Base-by-base conservation (phyloP, 2,888 invertebrate species). In the Meandrusa payeni region DNA sequence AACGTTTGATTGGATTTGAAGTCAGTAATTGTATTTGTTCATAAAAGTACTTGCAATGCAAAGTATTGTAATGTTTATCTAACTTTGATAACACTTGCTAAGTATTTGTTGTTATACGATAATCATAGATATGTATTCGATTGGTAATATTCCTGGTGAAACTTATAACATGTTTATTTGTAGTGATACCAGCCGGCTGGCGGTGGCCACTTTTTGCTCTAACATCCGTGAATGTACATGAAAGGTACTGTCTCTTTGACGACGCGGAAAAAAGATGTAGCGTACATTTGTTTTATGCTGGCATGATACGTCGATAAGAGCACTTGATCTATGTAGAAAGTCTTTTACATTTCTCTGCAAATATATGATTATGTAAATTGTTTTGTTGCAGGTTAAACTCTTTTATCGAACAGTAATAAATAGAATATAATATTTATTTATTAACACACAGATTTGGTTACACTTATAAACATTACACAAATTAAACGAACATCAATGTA, bases 121-220 rank as follows among this genome's bases (percentile, higher is more conserved):
- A 12, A 32, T 26, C 19, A 32, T 7, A n/a, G 23, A 17, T 41
- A 41, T 27, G 10, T 20, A 15, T 13, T 38, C 6, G 11, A 38
- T 38, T 29, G 17, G 11, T 19, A 28, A 34, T 28, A n/a, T 31
- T 31, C 23, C 29, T 26, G 31, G 31, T 31, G 36, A 43, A 43
- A 43, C 23, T 43, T 43, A 43, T 43, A 37, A 43, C 19, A 24
- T 37, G 23, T 37, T 17, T 31, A 32, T 26, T 26, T 15, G 17
- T 23, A 36, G 22, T 36, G 36, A 36, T 36, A 36, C 24, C 7
- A 17, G 23, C 29, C 1, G 22, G 11, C 3, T 36, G 23, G 15
- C 7, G 9, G n/a, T 5, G 20, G 29, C 36, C 6, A 37, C 37
- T 43, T 43, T 37, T 43, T 43, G 24, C 36, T 7, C 3, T 12